phyloP scores from a whole-genome alignment of 2,113 vertebrate genomes.

The Dasyornis broadbenti region DNA sequence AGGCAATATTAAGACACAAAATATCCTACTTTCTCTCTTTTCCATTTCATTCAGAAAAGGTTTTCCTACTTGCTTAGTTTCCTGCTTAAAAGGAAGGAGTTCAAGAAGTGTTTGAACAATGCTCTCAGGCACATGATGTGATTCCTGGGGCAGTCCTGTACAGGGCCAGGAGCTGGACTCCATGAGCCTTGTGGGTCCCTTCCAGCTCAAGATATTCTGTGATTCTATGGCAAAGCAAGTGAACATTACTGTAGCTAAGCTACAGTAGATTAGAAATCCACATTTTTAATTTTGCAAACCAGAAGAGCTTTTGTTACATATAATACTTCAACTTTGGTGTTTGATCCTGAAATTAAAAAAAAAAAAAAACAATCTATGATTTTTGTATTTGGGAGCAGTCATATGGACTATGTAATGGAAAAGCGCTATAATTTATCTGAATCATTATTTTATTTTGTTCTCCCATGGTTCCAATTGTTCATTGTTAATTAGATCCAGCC shows the following conservation, averaged over 20 bases:
- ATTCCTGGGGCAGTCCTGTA: background rate
- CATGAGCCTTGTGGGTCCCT: background rate
- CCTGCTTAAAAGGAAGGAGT: background rate
- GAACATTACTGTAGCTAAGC: background rate
- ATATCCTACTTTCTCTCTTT: background rate
- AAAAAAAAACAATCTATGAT: background rate
- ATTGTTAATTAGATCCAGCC: slow-evolving; percentile 43
- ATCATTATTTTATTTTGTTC: slow-evolving; percentile 30
- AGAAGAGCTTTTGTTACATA: background rate
- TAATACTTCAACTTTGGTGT: background rate
- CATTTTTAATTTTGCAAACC: background rate
- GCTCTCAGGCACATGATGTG: background rate
- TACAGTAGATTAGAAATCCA: background rate
- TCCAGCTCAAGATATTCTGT: background rate
- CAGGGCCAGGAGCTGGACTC: background rate
- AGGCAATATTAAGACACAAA: background rate
- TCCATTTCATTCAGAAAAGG: background rate
- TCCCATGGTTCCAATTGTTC: slow-evolving; percentile 26
- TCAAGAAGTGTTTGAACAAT: background rate
- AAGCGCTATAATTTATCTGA: slow-evolving; percentile 20
- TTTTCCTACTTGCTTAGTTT: background rate
- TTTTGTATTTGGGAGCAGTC: background rate
- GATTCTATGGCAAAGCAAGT: background rate
- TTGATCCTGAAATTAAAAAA: background rate
- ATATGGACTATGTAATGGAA: slow-evolving; percentile 31